These are phyloP conservation scores for Ichneumon xanthorius DNA, from an alignment of 2,888 invertebrate species.

Conservation along the genomic window DNA sequence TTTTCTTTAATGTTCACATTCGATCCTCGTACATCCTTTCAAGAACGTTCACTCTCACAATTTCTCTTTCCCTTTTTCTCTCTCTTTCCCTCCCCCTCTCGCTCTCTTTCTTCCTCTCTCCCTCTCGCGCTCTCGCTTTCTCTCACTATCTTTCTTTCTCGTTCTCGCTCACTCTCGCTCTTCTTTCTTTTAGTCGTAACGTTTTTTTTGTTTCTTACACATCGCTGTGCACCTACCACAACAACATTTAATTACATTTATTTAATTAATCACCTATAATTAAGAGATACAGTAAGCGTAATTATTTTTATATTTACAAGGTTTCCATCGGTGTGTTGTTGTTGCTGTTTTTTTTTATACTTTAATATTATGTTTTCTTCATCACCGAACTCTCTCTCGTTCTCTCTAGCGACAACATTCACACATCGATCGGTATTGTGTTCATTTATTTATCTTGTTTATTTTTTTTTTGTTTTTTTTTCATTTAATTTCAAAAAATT, in stretches of 20 bases:
- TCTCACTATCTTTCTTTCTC: no score
- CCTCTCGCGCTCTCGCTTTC: no score
- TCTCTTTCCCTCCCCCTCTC: no score
- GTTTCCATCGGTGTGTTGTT: slow-evolving; percentile 57
- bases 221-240: slow-evolving; percentile 84
- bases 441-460: background rate
- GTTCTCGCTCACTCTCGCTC: background rate
- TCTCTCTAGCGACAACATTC: slow-evolving; percentile 33
- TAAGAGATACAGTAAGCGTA: slow-evolving; percentile 85
- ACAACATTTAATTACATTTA: slow-evolving; percentile 85
- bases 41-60: slow-evolving; percentile 20
- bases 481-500: slow-evolving; percentile 15
- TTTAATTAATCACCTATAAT: slow-evolving; percentile 84
- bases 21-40: slow-evolving; percentile 40
- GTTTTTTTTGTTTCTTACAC: slow-evolving; percentile 79
- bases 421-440: slow-evolving; percentile 19
- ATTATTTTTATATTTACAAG: slow-evolving; percentile 81
- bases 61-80: slow-evolving; percentile 9
- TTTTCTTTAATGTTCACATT: slow-evolving; percentile 43
- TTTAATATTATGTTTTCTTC: slow-evolving; percentile 65
- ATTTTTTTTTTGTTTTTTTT: slow-evolving; percentile 1
- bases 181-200: slow-evolving; percentile 57
- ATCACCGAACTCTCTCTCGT: slow-evolving; percentile 35
- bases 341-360: slow-evolving; percentile 48
- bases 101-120: no score